Evolutionary conservation across 2,113 vertebrate genomes (phyloP), one percentile per base, ranked within the genome.

Genomic region (Calidris pygmaea): DNA sequence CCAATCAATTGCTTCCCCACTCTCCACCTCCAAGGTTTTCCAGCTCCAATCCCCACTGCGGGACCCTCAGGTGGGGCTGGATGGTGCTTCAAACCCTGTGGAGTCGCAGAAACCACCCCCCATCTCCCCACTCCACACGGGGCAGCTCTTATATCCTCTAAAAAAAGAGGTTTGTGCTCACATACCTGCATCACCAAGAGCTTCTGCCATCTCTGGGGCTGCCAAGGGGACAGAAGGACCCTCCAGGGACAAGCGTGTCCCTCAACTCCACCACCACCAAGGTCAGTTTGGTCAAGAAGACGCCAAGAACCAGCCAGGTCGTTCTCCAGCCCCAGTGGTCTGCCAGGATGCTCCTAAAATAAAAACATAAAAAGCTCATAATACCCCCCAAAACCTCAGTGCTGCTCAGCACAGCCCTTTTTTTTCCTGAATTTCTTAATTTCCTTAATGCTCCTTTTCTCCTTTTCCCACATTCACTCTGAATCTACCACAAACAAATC

Each of bases 91-190:
- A 6, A 32, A 63, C 12, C 34, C 39, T 43, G 48, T 50, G 48
- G 48, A 50, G 48, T 23, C 10, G 14, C 9, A 29, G 35, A 62
- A 43, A 6, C n/a, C 4, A 17, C 29, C 29, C 9, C 16, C 18
- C 35, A 6, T 3, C 10, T 29, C n/a, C 65, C 37, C 21, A 2
- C 9, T 6, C 1, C 5, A 6, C 0, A 2, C 18, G 26, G 10
- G 29, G 12, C 47, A 10, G 26, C 72, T 48, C 43, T 34, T 39
- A 8, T 56, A 34, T 23, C 41, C 50, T 34, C 9, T 14, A 9
- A 23, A 30, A 19, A 19, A 23, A 30, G 37, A 27, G 45, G 26
- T 26, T 2, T 26, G 32, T 16, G 14, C 37, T 32, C 2, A 27
- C 2, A 2, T 60, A 53, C 65, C 74, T 4, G 45, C 22, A 1